phyloP scores from a whole-genome alignment of 2,113 vertebrate genomes.

The Coracopsis vasa region DNA sequence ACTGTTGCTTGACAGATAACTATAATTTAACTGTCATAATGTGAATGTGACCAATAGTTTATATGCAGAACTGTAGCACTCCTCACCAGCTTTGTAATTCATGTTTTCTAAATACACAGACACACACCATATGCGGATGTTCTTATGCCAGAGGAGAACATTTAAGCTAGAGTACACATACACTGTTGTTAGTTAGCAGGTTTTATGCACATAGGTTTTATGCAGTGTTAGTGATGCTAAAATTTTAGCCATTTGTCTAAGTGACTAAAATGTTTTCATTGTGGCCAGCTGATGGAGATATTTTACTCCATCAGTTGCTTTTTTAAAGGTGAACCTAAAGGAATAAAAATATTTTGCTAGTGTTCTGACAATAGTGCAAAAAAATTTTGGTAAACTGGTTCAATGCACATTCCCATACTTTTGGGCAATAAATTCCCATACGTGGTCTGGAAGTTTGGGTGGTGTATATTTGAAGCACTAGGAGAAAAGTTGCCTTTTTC shows the following conservation, averaged over 20 bases:
- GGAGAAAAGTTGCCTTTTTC: not conserved
- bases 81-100: not conserved
- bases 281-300: not conserved
- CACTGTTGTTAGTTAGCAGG: not conserved
- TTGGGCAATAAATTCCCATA: not conserved
- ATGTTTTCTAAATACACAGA: not conserved
- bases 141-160: not conserved
- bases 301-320: not conserved
- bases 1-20: not conserved
- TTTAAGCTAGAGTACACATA: not conserved
- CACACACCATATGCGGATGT: not conserved
- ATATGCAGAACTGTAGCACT: not conserved
- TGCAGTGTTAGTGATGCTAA: not conserved
- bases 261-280: not conserved
- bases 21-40: not conserved
- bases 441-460: not conserved
- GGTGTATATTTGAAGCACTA: not conserved
- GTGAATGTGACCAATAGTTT: not conserved
- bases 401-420: not conserved
- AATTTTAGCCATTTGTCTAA: not conserved
- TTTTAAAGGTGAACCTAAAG: not conserved
- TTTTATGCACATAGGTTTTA: not conserved
- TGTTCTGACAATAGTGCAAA: not conserved
- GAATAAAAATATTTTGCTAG: not conserved
- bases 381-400: not conserved